phyloP scores from a whole-genome alignment of 1,140 invertebrate species.

The Brachystomella parvula region DNA sequence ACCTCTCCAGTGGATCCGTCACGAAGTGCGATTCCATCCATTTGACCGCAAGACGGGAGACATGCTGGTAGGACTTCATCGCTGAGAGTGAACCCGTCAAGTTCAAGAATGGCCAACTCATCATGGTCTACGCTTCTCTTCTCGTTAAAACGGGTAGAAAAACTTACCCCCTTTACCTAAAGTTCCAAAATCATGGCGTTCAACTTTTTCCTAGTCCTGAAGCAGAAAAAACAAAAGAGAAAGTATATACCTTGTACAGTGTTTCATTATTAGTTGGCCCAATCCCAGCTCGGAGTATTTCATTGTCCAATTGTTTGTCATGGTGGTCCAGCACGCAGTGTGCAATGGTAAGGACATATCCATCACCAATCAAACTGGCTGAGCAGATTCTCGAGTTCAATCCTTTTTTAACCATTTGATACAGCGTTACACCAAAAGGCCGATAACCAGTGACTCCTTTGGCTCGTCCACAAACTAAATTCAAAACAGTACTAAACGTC shows the following conservation, averaged over 20 bases:
- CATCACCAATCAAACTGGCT: background rate
- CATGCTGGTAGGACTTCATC: background rate
- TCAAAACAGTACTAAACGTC: background rate
- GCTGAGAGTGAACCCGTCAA: background rate
- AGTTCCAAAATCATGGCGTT: background rate
- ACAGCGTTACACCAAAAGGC: background rate
- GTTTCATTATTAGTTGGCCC: background rate
- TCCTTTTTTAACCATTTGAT: background rate
- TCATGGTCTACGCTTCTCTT: background rate
- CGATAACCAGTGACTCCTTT: background rate
- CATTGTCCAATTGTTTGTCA: background rate
- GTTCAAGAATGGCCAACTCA: background rate
- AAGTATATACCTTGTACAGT: background rate
- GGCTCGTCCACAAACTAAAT: background rate
- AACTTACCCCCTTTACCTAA: background rate
- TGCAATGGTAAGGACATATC: background rate
- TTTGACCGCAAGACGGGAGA: background rate
- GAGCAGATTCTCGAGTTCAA: background rate
- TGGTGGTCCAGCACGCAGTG: background rate
- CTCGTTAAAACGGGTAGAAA: background rate
- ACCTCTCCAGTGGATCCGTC: slow-evolving; percentile 5
- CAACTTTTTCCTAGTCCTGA: background rate
- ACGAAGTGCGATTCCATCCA: background rate
- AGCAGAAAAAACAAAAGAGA: background rate
- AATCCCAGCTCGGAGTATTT: background rate